Evolutionary conservation across 2,888 invertebrate species (phyloP), one percentile per base, ranked within the genome.

Genomic region (Leptopterna dolabrata): DNA sequence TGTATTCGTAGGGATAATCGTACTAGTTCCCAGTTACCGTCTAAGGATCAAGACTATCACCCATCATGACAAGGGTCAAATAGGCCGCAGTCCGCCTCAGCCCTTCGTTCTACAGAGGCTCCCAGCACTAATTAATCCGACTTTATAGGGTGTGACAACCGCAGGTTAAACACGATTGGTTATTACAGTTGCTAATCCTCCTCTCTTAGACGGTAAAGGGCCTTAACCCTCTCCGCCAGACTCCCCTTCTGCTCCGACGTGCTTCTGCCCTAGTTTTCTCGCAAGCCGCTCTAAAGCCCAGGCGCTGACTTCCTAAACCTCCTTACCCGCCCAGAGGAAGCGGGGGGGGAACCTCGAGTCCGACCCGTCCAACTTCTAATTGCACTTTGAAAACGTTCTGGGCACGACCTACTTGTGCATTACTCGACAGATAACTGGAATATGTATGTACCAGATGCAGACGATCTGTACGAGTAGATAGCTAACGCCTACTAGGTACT

Each of bases 71-170:
- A 24, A 63, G 24, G 63, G 63, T 63, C 63, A 13, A 63, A 11
- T 9, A 19, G 55, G 19, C 2, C 27, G 63, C 11, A 11, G 63
- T n/a, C 45, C 51, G 4, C 16, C 51, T 51, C 24, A 63, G 24
- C 24, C 11, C 24, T 63, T 63, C 24, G 63, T 63, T 24, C 63
- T 63, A n/a, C 55, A n/a, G 55, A n/a, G 55, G 55, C 16, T 55
- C 55, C n/a, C 63, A 19, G 63, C 27, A 11, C 63, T 63, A 63
- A 63, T 63, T 63, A 63, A 63, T 63, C 63, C 63, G 63, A 63
- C 63, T 63, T 63, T 63, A 63, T 63, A 63, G 63, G 63, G 63
- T 63, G 63, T 63, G 63, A 63, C 63, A 63, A 63, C 63, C 63
- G 24, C 63, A 63, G 63, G 63, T 63, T 63, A 63, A 63, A 63